These are phyloP conservation scores for Zoanthus sansibaricus DNA, from an alignment of 92 coral and sea anemone genomes.

Conservation along the genomic window DNA sequence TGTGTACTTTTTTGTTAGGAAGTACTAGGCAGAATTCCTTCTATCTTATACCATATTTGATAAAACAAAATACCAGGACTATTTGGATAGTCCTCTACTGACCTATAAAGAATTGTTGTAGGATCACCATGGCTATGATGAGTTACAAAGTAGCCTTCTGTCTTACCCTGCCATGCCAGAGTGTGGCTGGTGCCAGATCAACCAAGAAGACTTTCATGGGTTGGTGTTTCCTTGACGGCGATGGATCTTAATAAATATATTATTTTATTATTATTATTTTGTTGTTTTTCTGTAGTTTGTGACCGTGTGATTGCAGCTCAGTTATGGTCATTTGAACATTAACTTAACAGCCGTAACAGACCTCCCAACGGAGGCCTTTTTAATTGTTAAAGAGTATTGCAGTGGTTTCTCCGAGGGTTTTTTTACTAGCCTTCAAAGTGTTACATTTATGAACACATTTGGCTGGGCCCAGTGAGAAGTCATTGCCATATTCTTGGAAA, in stretches of 20 bases:
- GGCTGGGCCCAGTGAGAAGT: slow-evolving; percentile 32
- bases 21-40: slow-evolving; percentile 14
- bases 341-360: not conserved
- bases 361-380: not conserved
- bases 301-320: slow-evolving; percentile 37
- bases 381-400: not conserved
- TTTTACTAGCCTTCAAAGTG: slow-evolving; percentile 23
- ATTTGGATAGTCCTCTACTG: slow-evolving; percentile 92
- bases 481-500: slow-evolving; percentile 24
- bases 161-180: slow-evolving; percentile 38
- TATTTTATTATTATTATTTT: not conserved
- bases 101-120: slow-evolving; percentile 92
- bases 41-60: not conserved
- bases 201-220: slow-evolving; percentile 86
- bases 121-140: slow-evolving; percentile 52
- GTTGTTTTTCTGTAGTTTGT: slow-evolving; percentile 21
- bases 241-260: slow-evolving; percentile 14
- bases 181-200: slow-evolving; percentile 48
- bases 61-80: slow-evolving; percentile 58
- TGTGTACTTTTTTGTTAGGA: slow-evolving; percentile 17
- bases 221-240: slow-evolving; percentile 87
- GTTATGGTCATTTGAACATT: slow-evolving; percentile 27
- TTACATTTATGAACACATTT: slow-evolving; percentile 37
- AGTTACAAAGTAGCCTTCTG: slow-evolving; percentile 48
- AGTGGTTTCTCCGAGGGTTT: slow-evolving; percentile 39